Base-by-base conservation (phyloP, 2,113 vertebrate species). In the Tachysurus vachellii region DNA sequence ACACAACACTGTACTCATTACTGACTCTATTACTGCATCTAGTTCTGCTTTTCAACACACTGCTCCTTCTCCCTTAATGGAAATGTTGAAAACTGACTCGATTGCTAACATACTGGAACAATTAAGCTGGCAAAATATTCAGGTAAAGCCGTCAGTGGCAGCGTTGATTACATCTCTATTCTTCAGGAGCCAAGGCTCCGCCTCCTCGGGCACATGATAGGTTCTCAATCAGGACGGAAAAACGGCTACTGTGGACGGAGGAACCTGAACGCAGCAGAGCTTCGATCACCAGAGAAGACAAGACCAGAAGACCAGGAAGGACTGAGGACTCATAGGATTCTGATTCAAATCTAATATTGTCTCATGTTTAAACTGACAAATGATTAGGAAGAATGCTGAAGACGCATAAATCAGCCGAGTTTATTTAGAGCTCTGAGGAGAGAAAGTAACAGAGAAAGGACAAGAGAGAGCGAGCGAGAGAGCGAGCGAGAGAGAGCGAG, bases 51-150 rank as follows among this genome's bases (percentile, higher is more conserved):
- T 61, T 61, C 83, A 75, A 26, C 84, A 31, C 23, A 13, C 31
- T 12, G 26, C 12, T 50, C 6, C 10, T 54, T 77, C 61, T 28
- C 8, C 42, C 57, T 50, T 77, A 85, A 77, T 76, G 84, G 56
- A 85, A 61, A 85, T 62, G 57, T 77, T 85, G 71, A 77, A 85
- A 64, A 50, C 66, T 28, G 54, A 23, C 50, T 77, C 23, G 70
- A 61, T 19, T 53, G 23, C 54, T 28, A 59, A 84, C 53, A 42
- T 59, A 8, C 21, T 54, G 57, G 28, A 23, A 44, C 70, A 44
- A 61, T 76, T 47, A 85, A 42, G 21, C n/a, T 5, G 36, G 23
- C 19, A 11, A 19, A 54, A 54, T 54, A 5, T 70, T 68, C 82
- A 53, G 64, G 47, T 54, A 23, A 36, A 70, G 28, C 36, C 64